These are phyloP conservation scores for Diuraphis noxia DNA, from an alignment of 1,140 invertebrate species.

Conservation along the genomic window DNA sequence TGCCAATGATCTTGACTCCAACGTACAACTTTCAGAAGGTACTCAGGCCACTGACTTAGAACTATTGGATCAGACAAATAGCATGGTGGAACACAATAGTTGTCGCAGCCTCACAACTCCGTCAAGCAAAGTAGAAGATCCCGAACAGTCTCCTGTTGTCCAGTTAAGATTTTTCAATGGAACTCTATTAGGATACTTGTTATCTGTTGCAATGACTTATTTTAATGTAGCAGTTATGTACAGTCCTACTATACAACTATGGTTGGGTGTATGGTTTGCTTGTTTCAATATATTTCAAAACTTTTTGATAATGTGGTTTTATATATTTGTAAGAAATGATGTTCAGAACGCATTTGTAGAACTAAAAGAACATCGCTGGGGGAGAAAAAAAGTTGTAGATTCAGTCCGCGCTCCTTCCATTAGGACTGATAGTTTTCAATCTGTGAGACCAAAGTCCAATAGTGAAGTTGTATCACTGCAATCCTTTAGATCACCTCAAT, in stretches of 20 bases:
- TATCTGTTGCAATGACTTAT: constrained; percentile 75
- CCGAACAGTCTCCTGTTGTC: constrained; percentile 77
- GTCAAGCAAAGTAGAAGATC: constrained; percentile 76
- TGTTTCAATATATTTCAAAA: constrained; percentile 73
- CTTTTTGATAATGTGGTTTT: constrained; percentile 83
- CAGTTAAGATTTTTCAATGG: constrained; percentile 81
- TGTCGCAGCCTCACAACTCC: constrained; percentile 68
- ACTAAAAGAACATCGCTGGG: constrained; percentile 62
- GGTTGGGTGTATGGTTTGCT: constrained; percentile 79
- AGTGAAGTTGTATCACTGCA: constrained; percentile 70
- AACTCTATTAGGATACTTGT: constrained; percentile 74
- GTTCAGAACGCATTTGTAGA: constrained; percentile 74
- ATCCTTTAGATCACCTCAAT: constrained; percentile 71
- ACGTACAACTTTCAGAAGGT: constrained; percentile 75
- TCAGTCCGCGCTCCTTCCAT: constrained; percentile 49
- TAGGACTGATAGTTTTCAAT: constrained; percentile 46
- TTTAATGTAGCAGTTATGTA: constrained; percentile 70
- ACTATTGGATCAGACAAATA: constrained; percentile 70
- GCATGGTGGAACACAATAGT: constrained; percentile 64
- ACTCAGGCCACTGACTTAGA: constrained; percentile 72
- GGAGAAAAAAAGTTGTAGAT: constrained; percentile 39
- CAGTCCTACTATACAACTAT: constrained; percentile 72
- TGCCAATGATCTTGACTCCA: constrained; percentile 68
- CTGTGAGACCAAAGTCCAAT: constrained; percentile 58
- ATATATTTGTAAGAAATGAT: constrained; percentile 81